A percentile compares a stretch with the other conserved stretches of the same genome.
phyloP scores from a whole-genome alignment of 2,797 vertebrate species.

The Dipus sagitta region DNA sequence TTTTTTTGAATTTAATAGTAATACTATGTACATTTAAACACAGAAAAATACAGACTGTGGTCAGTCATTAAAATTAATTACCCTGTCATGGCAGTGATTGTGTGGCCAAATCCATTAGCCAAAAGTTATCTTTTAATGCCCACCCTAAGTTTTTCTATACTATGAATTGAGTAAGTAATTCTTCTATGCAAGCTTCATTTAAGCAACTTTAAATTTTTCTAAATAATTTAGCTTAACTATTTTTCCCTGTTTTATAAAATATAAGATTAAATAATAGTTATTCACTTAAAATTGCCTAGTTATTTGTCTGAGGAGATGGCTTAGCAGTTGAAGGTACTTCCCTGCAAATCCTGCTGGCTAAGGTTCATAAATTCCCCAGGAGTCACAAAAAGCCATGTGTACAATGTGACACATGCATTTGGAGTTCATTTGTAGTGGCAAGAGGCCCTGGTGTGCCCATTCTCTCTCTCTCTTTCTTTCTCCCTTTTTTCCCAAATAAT shows the following conservation, averaged over 20 bases:
- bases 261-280: slow-evolving; percentile 24
- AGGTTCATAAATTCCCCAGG: no score
- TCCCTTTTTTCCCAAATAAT: no score
- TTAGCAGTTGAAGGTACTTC: no score
- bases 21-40: slow-evolving; percentile 16
- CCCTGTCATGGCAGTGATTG: background rate
- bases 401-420: no score
- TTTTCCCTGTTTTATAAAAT: slow-evolving; percentile 51
- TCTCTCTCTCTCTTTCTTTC: no score
- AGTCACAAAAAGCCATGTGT: no score
- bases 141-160: background rate
- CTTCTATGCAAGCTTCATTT: slow-evolving; percentile 10
- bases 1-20: slow-evolving; percentile 48
- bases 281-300: slow-evolving; percentile 38
- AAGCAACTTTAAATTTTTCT: slow-evolving; percentile 46
- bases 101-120: background rate
- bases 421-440: no score
- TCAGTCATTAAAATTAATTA: background rate
- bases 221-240: slow-evolving; percentile 53
- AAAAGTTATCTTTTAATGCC: slow-evolving; percentile 5
- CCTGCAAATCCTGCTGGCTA: no score
- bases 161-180: slow-evolving; percentile 34
- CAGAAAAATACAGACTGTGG: slow-evolving; percentile 16
- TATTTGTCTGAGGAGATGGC: background rate
- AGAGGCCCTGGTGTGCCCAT: no score